Conservation (phyloP, 1,140 invertebrate species). For the Cherax quadricarinatus region DNA sequence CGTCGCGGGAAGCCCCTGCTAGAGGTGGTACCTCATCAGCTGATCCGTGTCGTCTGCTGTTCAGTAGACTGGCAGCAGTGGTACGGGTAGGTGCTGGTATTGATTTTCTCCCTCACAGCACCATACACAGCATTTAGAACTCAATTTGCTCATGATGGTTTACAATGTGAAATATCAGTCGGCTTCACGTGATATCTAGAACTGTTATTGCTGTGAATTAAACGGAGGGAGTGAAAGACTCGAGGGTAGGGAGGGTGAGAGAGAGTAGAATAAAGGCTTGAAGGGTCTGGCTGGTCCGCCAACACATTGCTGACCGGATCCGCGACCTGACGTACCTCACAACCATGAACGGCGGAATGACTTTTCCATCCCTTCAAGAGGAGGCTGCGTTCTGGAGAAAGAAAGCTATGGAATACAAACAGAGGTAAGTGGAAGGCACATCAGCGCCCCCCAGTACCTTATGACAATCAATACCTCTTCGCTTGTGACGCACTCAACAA, state of each 20-base stretch:
- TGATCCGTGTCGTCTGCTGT: slow-evolving; percentile 43
- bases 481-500: neutral
- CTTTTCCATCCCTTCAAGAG: slow-evolving; percentile 20
- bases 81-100: neutral
- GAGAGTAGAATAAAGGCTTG: neutral
- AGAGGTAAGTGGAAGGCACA: slow-evolving; percentile 10
- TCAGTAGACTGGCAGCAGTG: slow-evolving; percentile 47
- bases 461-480: neutral
- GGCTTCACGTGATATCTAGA: neutral
- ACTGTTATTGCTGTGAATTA: neutral
- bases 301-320: slow-evolving; percentile 53
- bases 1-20: neutral
- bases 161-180: neutral
- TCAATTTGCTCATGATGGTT: neutral
- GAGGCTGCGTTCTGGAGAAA: slow-evolving; percentile 53
- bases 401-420: slow-evolving; percentile 47
- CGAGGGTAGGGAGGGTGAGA: neutral
- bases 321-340: slow-evolving; percentile 18
- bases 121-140: neutral
- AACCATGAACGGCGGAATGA: slow-evolving; percentile 46
- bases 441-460: neutral
- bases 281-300: slow-evolving; percentile 30
- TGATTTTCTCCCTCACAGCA: neutral
- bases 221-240: neutral
- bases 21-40: slow-evolving; percentile 36